A percentile compares a stretch with the other conserved stretches of the same genome.
These are phyloP conservation scores for Vespertilio murinus DNA, from an alignment of 2,797 vertebrate species.

Conservation along the genomic window DNA sequence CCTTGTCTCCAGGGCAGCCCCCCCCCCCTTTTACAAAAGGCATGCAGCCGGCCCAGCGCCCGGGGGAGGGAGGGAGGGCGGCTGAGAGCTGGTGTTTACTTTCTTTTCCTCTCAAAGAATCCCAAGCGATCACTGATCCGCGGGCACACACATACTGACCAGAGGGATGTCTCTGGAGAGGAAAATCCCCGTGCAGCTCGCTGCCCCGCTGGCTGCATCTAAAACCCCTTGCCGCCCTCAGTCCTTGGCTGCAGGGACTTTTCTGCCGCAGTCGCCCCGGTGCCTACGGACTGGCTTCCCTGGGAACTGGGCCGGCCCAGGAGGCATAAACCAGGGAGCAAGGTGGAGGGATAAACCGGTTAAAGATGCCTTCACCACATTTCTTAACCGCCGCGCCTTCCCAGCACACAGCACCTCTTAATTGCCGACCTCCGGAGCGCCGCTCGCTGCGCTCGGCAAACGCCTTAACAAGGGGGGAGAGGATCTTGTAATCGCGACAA, in stretches of 20 bases:
- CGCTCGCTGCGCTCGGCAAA: constrained; percentile 81
- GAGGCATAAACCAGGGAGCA: constrained; percentile 45
- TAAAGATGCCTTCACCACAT: constrained; percentile 73
- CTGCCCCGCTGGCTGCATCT: not conserved
- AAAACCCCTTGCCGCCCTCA: constrained; percentile 10
- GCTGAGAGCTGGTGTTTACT: not conserved
- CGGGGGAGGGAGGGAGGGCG: not conserved
- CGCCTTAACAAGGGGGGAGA: constrained; percentile 78
- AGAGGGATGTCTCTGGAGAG: constrained; percentile 50
- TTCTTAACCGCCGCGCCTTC: constrained; percentile 68
- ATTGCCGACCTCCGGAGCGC: constrained; percentile 80
- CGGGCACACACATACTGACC: not conserved
- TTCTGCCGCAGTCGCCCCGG: not conserved
- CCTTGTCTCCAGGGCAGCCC: not conserved
- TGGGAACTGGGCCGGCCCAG: constrained; percentile 60
- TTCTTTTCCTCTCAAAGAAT: constrained; percentile 32
- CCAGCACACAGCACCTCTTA: constrained; percentile 70
- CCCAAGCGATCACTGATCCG: constrained; percentile 45
- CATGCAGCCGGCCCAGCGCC: accelerated
- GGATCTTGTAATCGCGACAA: constrained; percentile 87
- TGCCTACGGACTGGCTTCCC: constrained; percentile 30
- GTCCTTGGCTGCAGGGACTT: constrained; percentile 43
- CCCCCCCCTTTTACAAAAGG: not conserved
- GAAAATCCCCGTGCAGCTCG: not conserved
- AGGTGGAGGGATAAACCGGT: constrained; percentile 70